Conservation (phyloP, 2,797 vertebrate species). For the Enoplosus armatus region DNA sequence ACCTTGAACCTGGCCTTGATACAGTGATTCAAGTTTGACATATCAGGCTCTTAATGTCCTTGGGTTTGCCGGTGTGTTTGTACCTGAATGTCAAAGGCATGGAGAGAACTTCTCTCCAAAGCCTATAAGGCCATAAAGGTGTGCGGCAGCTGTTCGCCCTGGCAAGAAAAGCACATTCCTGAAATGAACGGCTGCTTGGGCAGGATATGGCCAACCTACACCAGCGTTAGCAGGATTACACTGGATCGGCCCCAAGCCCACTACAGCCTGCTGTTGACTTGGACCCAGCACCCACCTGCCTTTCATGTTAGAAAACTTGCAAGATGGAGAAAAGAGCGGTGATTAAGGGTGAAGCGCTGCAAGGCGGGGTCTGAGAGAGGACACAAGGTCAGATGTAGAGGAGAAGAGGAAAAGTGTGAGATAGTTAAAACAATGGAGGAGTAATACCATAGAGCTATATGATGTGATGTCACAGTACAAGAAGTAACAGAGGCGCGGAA, state of each 20-base stretch:
- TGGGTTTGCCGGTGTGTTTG: conserved; percentile 37
- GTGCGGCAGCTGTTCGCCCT: conserved; percentile 66
- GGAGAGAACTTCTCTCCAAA: conserved; percentile 46
- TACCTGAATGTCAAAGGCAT: conserved; percentile 49
- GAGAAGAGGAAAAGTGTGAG: conserved; percentile 9
- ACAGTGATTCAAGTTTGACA: conserved; percentile 11
- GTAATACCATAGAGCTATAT: conserved; percentile 11
- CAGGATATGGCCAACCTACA: conserved; percentile 67
- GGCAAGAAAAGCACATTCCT: conserved; percentile 67
- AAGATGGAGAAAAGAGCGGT: conserved; percentile 19
- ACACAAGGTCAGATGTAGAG: conserved; percentile 23
- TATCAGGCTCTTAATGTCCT: conserved; percentile 5
- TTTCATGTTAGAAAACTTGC: conserved; percentile 55
- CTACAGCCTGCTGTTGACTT: conserved; percentile 30
- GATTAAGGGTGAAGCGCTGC: conserved; percentile 38
- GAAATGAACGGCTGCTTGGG: conserved; percentile 50
- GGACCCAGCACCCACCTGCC: conserved; percentile 53
- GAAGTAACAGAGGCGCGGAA: conserved; percentile 4
- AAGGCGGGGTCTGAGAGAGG: conserved; percentile 18
- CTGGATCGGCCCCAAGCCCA: conserved; percentile 48
- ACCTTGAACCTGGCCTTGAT: conserved; percentile 30
- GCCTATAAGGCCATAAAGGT: conserved; percentile 69
- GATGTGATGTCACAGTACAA: conserved; percentile 16
- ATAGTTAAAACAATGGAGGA: conserved; percentile 6
- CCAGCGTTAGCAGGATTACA: conserved; percentile 66